Percentiles rank a stretch among this genome's conserved stretches.
Evolutionary conservation across 1,140 invertebrate species (phyloP).

Genomic region (Listronotus bonariensis): DNA sequence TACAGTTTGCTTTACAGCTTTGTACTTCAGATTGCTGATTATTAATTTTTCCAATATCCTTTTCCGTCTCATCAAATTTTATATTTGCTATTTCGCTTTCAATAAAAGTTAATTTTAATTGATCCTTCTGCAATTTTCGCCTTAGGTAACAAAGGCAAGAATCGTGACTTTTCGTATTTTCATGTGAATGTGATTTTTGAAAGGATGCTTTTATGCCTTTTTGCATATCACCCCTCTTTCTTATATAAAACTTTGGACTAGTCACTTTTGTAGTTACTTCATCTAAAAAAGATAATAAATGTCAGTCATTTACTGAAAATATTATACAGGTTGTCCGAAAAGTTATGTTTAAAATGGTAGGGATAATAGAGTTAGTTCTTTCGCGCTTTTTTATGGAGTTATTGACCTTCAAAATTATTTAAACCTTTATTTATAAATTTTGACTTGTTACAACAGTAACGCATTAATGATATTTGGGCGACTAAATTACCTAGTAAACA

Average conservation of each 20-base stretch:
- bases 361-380: too few relatives aligned
- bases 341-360: too few relatives aligned
- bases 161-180: neutral
- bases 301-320: too few relatives aligned
- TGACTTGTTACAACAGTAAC: too few relatives aligned
- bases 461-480: too few relatives aligned
- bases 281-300: too few relatives aligned
- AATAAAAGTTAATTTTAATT: constrained; percentile 3
- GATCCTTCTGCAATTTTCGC: neutral
- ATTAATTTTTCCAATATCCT: neutral
- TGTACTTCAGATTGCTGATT: neutral
- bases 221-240: neutral
- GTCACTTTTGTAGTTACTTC: neutral
- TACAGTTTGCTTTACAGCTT: neutral
- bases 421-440: too few relatives aligned
- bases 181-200: neutral
- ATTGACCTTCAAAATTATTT: too few relatives aligned
- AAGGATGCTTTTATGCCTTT: neutral
- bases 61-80: constrained; percentile 8
- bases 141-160: neutral
- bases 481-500: too few relatives aligned
- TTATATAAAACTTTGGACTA: neutral
- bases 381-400: too few relatives aligned
- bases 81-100: constrained; percentile 19
- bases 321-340: too few relatives aligned